A percentile compares a stretch with the other conserved stretches of the same genome.
Evolutionary conservation across 2,113 vertebrate genomes (phyloP).

Genomic region (Nycticorax nycticorax): DNA sequence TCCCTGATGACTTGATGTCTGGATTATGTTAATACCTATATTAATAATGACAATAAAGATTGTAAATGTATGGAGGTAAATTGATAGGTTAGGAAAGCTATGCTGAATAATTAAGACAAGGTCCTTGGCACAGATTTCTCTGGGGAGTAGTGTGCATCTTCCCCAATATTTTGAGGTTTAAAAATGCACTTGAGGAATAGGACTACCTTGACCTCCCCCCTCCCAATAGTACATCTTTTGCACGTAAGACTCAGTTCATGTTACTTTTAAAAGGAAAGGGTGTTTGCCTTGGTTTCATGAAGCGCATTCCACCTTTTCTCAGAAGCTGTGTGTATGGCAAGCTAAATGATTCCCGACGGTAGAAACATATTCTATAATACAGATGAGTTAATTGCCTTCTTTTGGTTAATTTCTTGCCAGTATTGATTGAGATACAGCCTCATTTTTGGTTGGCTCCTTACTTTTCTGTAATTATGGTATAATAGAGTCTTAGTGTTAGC

Average conservation of each 20-base stretch:
- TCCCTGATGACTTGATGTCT: not conserved
- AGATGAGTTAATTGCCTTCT: not conserved
- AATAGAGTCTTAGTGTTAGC: not conserved
- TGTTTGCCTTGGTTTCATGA: not conserved
- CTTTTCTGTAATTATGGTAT: not conserved
- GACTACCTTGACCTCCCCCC: not conserved
- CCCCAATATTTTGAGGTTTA: not conserved
- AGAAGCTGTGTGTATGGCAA: not conserved
- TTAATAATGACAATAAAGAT: conserved; percentile 3
- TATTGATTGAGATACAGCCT: not conserved
- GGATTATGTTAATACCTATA: not conserved
- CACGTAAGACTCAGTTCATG: not conserved
- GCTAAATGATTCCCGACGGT: not conserved
- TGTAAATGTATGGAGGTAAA: not conserved
- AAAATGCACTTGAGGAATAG: not conserved
- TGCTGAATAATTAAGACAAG: not conserved
- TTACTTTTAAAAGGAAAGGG: not conserved
- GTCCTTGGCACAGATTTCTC: not conserved
- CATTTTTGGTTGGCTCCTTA: not conserved
- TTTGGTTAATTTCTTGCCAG: not conserved
- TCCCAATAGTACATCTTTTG: not conserved
- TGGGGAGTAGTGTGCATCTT: not conserved
- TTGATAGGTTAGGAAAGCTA: not conserved
- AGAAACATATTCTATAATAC: not conserved
- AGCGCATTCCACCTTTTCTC: not conserved